Percentiles rank a stretch among this genome's conserved stretches.
phyloP scores from a whole-genome alignment of 2,888 invertebrate genomes.

The Acronicta leporina region DNA sequence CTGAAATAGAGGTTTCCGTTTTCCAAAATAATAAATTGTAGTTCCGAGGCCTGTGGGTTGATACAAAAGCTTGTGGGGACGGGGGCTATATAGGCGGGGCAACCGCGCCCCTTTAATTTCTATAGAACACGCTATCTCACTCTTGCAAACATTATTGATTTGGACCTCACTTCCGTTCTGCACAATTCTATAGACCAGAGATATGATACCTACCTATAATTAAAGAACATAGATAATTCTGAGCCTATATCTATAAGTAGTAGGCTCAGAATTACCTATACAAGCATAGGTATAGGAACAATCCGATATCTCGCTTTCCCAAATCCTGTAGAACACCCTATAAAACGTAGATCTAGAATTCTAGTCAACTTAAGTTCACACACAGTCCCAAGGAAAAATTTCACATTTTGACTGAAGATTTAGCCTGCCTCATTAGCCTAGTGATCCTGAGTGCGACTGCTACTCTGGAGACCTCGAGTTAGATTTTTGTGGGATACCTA shows the following conservation, averaged over 20 bases:
- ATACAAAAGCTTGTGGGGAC: slow-evolving; percentile 35
- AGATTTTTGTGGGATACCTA: no score
- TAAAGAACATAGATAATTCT: slow-evolving; percentile 1
- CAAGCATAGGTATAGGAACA: neutral
- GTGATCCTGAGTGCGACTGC: no score
- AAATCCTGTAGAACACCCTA: no score
- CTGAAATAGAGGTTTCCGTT: slow-evolving; percentile 60
- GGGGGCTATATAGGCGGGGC: slow-evolving; percentile 57
- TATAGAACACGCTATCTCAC: slow-evolving; percentile 63
- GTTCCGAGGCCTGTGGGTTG: slow-evolving; percentile 51
- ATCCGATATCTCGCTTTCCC: no score
- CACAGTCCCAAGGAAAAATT: no score
- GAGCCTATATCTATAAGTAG: no score
- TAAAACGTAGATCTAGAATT: no score
- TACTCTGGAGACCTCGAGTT: no score
- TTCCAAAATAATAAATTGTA: slow-evolving; percentile 54
- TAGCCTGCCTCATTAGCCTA: no score
- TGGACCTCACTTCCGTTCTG: slow-evolving; percentile 63
- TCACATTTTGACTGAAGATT: no score
- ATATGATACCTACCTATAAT: neutral
- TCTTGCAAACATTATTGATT: slow-evolving; percentile 78
- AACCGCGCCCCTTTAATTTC: slow-evolving; percentile 66
- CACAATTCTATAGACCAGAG: slow-evolving; percentile 15
- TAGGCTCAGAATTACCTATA: no score
- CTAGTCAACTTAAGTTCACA: no score